Base-by-base conservation (phyloP, 2,797 vertebrate genomes). In the Centroberyx gerrardi region DNA sequence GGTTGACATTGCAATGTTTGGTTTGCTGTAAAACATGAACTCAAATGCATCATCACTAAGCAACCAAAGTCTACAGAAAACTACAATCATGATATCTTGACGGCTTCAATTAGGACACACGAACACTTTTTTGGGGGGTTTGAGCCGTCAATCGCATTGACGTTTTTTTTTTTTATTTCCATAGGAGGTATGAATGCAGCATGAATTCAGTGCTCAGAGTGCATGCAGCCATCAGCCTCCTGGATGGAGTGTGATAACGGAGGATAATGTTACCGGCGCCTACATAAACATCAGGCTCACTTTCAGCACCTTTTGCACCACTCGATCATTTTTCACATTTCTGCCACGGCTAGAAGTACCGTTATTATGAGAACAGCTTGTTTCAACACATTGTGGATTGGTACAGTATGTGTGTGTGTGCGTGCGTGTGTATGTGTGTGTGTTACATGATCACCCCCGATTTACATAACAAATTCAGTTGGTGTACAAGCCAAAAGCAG, bases 241-340 rank as follows among this genome's bases (percentile, higher is more conserved):
- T 28, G 44, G 46, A 60, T 14, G 14, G 33, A 36, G 27, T 31
- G 28, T 7, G 27, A 33, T 31, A 33, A 48, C 13, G 17, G 33
- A 36, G 28, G 22, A 48, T 29, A 49, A 49, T 29, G 31, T 51
- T 49, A 65, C 55, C 17, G 13, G 31, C 59, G 8, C 42, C 31
- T 18, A 36, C 33, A 36, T 36, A 36, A 72, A 63, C 42, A 62
- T 54, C 33, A 52, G 29, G 48, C 27, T 51, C 65, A 65, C 33
- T 38, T 33, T 36, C 62, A 36, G 62, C 46, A 33, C 48, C n/a
- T 22, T 36, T 22, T 13, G 49, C 55, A 33, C 9, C 62, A 14
- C 48, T 5, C 9, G 28, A 65, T 65, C n/a, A 33, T 53, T 18
- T 64, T 64, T 33, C 62, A 64, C 62, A 9, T 17, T 7, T 64